A percentile compares a stretch with the other conserved stretches of the same genome.
Evolutionary conservation across 30 jellyfish, hydroid and myxozoan genomes (phyloP).

Genomic region (Cassiopea xamachana): DNA sequence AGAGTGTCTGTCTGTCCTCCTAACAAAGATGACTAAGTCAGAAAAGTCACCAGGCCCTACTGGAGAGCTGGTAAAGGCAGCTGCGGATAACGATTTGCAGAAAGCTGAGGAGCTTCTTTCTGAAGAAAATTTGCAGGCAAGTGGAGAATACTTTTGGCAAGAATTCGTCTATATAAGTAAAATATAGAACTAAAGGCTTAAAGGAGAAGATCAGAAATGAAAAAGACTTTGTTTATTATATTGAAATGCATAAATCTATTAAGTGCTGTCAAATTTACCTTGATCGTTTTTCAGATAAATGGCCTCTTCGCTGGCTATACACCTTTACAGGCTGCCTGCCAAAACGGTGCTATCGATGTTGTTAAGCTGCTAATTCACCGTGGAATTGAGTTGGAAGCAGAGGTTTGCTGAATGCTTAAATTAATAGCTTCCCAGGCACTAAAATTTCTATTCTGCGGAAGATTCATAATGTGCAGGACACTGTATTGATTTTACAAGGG

Average conservation of each 20-base stretch:
- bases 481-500: no score
- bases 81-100: neutral
- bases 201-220: no score
- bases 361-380: neutral
- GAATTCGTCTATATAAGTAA: no score
- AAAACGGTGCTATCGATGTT: neutral
- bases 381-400: neutral
- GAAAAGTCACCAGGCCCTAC: neutral
- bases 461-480: no score
- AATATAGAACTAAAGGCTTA: no score
- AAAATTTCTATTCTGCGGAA: neutral
- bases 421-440: neutral
- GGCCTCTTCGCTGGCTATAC: neutral
- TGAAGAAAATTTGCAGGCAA: neutral
- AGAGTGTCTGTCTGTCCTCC: neutral
- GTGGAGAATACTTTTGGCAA: no score
- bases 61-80: neutral
- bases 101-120: neutral
- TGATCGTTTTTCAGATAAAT: constrained; percentile 1
- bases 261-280: constrained; percentile 74
- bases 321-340: neutral
- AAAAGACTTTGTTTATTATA: no score
- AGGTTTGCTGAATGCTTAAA: neutral
- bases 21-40: neutral
- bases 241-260: no score